Evolutionary conservation across 2,113 vertebrate species (phyloP).

Genomic region (Xenotilapia leptura): DNA sequence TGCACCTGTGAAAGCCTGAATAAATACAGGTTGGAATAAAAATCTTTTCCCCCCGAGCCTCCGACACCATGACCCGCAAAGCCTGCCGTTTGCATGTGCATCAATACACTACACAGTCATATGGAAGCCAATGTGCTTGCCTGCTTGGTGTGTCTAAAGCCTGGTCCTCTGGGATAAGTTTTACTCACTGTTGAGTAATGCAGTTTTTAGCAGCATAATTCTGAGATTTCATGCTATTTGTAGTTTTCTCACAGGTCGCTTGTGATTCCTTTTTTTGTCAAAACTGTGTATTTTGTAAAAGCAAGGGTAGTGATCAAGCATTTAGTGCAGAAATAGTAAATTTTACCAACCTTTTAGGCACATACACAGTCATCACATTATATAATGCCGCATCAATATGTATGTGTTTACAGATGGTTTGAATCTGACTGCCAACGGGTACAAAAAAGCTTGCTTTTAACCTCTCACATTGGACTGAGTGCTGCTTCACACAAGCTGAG

Average conservation of each 20-base stretch:
- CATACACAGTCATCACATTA: neutral
- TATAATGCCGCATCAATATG: neutral
- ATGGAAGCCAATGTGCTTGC: neutral
- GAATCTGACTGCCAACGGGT: neutral
- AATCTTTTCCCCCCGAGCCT: neutral
- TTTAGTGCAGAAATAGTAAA: neutral
- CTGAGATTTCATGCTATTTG: neutral
- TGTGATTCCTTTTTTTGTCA: neutral
- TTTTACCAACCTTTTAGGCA: neutral
- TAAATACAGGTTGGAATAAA: neutral
- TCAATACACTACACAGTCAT: neutral
- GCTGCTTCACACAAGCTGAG: slow-evolving; percentile 26
- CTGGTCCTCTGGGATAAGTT: neutral
- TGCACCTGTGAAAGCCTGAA: neutral
- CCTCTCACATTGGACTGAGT: neutral
- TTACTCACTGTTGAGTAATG: neutral
- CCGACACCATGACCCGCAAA: neutral
- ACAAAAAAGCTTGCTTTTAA: slow-evolving; percentile 26
- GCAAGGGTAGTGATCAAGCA: neutral
- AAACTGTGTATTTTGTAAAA: neutral
- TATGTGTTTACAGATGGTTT: neutral
- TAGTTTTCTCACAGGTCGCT: neutral
- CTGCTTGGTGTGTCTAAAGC: neutral
- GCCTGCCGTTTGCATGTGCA: neutral
- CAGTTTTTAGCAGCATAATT: neutral